These are phyloP conservation scores for Caenorhabditis auriculariae DNA, from an alignment of 2,888 invertebrate genomes.

Conservation along the genomic window DNA sequence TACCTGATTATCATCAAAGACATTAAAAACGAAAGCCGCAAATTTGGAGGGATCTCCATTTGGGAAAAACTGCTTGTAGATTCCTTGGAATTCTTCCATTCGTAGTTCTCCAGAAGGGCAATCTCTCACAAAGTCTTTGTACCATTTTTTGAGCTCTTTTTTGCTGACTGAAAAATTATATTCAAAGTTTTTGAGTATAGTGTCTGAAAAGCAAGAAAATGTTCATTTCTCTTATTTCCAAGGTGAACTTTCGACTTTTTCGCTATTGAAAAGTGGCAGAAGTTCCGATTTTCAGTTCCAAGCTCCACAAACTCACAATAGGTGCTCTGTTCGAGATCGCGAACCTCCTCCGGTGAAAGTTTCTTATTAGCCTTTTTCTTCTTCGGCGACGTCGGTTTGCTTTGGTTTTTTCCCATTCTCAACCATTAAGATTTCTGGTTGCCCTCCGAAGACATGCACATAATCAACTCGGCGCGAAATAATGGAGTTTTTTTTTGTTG, in stretches of 20 bases:
- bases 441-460: no score
- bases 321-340: slow-evolving; percentile 52
- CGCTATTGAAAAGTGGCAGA: no score
- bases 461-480: no score
- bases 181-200: neutral
- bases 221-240: no score
- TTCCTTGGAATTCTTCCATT: slow-evolving; percentile 63
- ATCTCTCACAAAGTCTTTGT: slow-evolving; percentile 67
- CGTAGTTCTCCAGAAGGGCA: slow-evolving; percentile 66
- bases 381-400: slow-evolving; percentile 41
- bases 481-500: no score
- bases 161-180: slow-evolving; percentile 63
- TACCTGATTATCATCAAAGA: slow-evolving; percentile 97
- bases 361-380: slow-evolving; percentile 59
- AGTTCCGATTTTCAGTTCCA: no score
- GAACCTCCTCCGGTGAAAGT: slow-evolving; percentile 52
- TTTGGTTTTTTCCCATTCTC: slow-evolving; percentile 50
- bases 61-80: slow-evolving; percentile 96
- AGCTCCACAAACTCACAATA: slow-evolving; percentile 57
- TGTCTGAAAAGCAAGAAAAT: neutral
- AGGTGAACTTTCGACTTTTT: no score
- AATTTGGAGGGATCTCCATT: slow-evolving; percentile 99
- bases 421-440: no score
- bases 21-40: slow-evolving; percentile 93
- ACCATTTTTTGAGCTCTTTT: slow-evolving; percentile 66